Conservation (phyloP, 2,888 invertebrate species). For the Microctonus hyperodae region DNA sequence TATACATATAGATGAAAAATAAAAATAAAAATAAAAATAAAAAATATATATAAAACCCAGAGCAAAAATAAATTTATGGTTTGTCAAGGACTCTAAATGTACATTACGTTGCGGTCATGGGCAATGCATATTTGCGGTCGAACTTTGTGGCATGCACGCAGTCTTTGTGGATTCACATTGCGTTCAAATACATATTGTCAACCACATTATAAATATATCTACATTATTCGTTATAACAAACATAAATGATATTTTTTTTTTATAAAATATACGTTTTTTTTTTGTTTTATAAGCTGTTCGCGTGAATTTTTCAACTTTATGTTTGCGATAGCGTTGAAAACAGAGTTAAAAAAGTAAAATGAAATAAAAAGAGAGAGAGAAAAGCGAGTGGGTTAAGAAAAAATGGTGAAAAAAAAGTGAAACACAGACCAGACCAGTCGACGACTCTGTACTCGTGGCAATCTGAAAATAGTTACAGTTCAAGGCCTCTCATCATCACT, state of each 20-base stretch:
- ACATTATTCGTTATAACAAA: neutral
- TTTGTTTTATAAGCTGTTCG: neutral
- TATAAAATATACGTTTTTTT: neutral
- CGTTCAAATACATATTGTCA: neutral
- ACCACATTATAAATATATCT: neutral
- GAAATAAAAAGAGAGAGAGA: neutral
- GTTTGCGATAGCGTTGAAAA: neutral
- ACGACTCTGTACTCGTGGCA: conserved; percentile 20
- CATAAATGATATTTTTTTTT: too few species aligned
- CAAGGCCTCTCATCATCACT: conserved; percentile 21
- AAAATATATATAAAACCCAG: neutral
- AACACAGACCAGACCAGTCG: conserved; percentile 23
- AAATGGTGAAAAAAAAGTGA: conserved; percentile 19
- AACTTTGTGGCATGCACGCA: neutral
- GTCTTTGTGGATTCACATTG: neutral
- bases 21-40: neutral
- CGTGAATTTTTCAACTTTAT: neutral
- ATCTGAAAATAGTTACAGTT: conserved; percentile 32
- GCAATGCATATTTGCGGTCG: neutral
- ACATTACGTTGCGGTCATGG: neutral
- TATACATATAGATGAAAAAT: neutral
- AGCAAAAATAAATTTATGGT: neutral
- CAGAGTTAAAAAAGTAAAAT: neutral
- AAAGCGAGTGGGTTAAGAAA: neutral
- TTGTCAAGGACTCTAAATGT: neutral